A percentile compares a stretch with the other conserved stretches of the same genome.
These are phyloP conservation scores for Tachina fera DNA, from an alignment of 2,888 invertebrate genomes.

Conservation along the genomic window DNA sequence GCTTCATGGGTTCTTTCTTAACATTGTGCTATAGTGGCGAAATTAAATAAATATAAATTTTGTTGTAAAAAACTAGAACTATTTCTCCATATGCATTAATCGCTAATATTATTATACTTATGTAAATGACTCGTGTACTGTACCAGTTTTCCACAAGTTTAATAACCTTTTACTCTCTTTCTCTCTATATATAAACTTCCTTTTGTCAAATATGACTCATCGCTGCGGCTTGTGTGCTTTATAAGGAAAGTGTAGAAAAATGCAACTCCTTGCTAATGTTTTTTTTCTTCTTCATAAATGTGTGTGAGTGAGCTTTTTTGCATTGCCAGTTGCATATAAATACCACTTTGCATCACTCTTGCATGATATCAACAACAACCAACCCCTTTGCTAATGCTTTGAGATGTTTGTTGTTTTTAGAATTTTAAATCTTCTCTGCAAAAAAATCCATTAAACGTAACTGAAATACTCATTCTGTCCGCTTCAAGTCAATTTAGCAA, in stretches of 20 bases:
- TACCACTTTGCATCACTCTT: slow-evolving; percentile 72
- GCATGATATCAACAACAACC: slow-evolving; percentile 55
- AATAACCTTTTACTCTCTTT: slow-evolving; percentile 53
- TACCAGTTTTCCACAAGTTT: slow-evolving; percentile 35
- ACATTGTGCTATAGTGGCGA: too few species aligned
- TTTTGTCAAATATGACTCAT: slow-evolving; percentile 49
- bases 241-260: slow-evolving; percentile 24
- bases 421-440: slow-evolving; percentile 36
- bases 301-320: slow-evolving; percentile 37
- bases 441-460: slow-evolving; percentile 19
- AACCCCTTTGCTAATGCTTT: slow-evolving; percentile 51
- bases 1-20: too few species aligned
- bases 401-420: slow-evolving; percentile 36
- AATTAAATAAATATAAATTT: too few species aligned
- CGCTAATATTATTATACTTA: neutral
- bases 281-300: neutral
- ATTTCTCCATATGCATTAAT: neutral
- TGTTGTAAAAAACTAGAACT: neutral
- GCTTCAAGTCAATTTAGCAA: slow-evolving; percentile 35
- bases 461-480: slow-evolving; percentile 33
- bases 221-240: neutral
- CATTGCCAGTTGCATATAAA: slow-evolving; percentile 76
- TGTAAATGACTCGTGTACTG: neutral
- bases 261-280: slow-evolving; percentile 3
- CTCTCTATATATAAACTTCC: neutral